Evolutionary conservation across 2,888 invertebrate genomes (phyloP).

Genomic region (Blera fallax): DNA sequence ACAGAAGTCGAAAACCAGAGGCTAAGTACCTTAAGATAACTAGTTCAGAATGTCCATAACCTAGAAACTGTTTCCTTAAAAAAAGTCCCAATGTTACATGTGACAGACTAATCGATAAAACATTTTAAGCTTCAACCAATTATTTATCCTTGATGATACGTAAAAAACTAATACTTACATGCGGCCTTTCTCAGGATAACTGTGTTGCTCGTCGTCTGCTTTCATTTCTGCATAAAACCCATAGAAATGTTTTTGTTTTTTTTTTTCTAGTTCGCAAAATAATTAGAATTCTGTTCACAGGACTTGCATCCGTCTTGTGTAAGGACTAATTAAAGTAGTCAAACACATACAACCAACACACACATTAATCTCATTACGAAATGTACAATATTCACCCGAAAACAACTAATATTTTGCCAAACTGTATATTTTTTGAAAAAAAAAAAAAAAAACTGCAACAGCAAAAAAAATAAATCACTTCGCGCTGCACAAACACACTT

Average conservation of each 20-base stretch:
- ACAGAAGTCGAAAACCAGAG: too few relatives aligned
- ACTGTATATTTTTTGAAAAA: background rate
- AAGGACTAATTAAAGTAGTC: conserved; percentile 13
- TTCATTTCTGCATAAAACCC: conserved; percentile 23
- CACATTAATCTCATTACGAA: background rate
- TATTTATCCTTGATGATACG: too few relatives aligned
- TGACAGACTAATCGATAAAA: too few relatives aligned
- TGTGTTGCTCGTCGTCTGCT: background rate
- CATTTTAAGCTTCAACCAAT: background rate
- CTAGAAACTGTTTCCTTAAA: too few relatives aligned
- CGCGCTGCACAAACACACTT: conserved; percentile 23
- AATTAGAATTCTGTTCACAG: conserved; percentile 14
- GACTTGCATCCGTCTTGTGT: conserved; percentile 12
- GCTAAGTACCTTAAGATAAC: too few relatives aligned
- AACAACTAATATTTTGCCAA: conserved; percentile 12
- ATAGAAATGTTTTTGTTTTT: conserved; percentile 36
- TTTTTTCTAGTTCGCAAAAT: background rate
- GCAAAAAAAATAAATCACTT: conserved; percentile 21
- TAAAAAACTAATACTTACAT: conserved; percentile 18
- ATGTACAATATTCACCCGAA: background rate
- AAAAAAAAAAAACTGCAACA: background rate
- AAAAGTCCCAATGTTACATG: too few relatives aligned
- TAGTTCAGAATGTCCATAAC: too few relatives aligned
- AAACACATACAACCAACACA: background rate
- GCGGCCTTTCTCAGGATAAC: conserved; percentile 9